Evolutionary conservation across 2,113 vertebrate species (phyloP).

Genomic region (Butastur rufipennis): DNA sequence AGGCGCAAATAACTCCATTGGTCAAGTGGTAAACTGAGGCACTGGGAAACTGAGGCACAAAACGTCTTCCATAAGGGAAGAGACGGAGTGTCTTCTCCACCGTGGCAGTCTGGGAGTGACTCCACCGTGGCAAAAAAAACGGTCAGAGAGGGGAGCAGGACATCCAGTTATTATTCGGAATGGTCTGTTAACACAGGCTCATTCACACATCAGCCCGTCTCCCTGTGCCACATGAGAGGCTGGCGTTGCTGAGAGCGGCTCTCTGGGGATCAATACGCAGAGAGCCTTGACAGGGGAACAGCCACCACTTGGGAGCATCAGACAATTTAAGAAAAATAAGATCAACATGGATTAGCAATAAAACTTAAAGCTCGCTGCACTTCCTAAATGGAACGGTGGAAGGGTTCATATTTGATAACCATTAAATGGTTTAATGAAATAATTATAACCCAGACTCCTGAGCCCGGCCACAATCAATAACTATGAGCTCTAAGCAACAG

Average conservation of each 20-base stretch:
- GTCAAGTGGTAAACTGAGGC: not conserved
- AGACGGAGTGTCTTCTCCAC: fast-evolving
- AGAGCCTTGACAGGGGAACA: not conserved
- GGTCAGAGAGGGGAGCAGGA: not conserved
- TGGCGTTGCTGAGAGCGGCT: not conserved
- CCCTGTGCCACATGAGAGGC: not conserved
- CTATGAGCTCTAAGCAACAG: slow-evolving; percentile 63
- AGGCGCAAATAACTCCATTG: not conserved
- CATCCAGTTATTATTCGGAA: fast-evolving
- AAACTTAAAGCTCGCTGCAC: not conserved
- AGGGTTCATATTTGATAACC: slow-evolving; percentile 77
- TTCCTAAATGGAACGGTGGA: slow-evolving; percentile 11
- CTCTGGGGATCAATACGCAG: not conserved
- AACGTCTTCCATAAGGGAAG: not conserved
- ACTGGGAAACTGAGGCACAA: not conserved
- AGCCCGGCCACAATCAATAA: slow-evolving; percentile 67
- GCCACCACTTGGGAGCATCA: not conserved
- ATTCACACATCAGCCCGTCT: fast-evolving
- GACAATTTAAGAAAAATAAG: not conserved
- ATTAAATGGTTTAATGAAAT: slow-evolving; percentile 79
- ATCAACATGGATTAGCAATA: not conserved
- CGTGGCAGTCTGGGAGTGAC: not conserved
- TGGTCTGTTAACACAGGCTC: not conserved
- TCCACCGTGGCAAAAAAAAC: fast-evolving
- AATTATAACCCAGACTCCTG: slow-evolving; percentile 73